Base-by-base conservation (phyloP, 2,888 invertebrate species). In the Caenorhabditis afra region DNA sequence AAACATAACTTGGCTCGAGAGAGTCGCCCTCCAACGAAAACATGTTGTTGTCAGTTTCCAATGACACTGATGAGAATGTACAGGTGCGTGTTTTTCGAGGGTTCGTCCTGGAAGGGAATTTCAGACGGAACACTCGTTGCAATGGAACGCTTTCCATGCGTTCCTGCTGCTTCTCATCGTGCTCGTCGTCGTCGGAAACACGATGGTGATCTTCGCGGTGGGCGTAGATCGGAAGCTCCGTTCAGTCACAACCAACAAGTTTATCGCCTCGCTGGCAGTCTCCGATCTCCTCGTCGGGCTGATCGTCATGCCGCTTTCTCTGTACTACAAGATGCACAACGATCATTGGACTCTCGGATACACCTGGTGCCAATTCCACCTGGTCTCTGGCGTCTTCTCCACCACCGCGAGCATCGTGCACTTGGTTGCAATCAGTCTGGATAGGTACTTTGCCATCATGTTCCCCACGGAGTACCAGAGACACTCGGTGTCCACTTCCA, bases 401-500 rank as follows among this genome's bases (percentile, higher is more conserved):
- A 86, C 85, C 0, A 86, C 87, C 8, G 87, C 87, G 3, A 85
- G 85, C 10, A 87, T 87, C n/a, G 84, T 86, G 12, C 86, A 87
- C 77, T 59, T 87, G 39, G 87, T 87, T 7, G 87, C 87, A 0
- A 87, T 87, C 49, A 85, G 85, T 70, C 57, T 87, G 29, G 87
- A 87, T 68, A 73, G 87, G 50, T 87, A 87, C 61, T 86, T 87
- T 61, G 87, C 87, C 8, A 86, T 87, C 23, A 86, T 87, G 82
- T 87, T 86, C 45, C 87, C 87, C 0, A 86, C 86, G 3, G 86
- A 86, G 45, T 87, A 87, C 39, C 87, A 87, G 55, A 61, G 87
- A 14, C 86, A 87, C 66, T 83, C 84, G 16, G 79, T 85, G 39
- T 79, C 83, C 23, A 86, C 87, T 1, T 82, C 81, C 3, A 82